A percentile compares a stretch with the other conserved stretches of the same genome.
Evolutionary conservation across 37 sponge, comb jelly and placozoan species (phyloP).

Genomic region (Axinella damicornis): DNA sequence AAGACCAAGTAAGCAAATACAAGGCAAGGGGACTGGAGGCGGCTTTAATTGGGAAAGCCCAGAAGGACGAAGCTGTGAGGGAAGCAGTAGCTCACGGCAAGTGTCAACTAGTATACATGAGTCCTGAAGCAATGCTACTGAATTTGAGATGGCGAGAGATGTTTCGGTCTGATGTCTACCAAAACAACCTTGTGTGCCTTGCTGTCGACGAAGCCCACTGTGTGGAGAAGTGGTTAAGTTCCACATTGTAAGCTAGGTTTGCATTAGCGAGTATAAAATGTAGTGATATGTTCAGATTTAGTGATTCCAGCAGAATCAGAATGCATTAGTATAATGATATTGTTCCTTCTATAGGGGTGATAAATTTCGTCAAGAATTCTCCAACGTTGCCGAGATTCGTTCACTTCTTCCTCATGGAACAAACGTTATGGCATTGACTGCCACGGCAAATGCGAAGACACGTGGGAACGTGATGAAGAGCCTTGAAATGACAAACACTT

Average conservation of each 20-base stretch:
- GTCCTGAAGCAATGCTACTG: conserved; percentile 30
- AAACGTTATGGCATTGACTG: conserved; percentile 63
- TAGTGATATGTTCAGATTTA: too few relatives aligned
- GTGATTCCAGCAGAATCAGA: not conserved
- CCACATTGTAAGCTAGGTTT: too few relatives aligned
- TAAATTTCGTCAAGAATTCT: conserved; percentile 43
- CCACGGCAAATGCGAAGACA: conserved; percentile 37
- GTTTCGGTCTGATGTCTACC: conserved; percentile 25
- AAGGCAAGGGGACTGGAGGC: not conserved
- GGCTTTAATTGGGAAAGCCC: conserved; percentile 8
- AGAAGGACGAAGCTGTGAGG: conserved; percentile 16
- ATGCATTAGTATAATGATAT: not conserved
- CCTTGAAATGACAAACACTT: conserved; percentile 25
- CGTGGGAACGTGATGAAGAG: not conserved
- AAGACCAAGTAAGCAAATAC: conserved; percentile 5
- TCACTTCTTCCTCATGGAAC: not conserved
- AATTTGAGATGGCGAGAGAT: conserved; percentile 23
- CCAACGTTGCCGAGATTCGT: conserved; percentile 29
- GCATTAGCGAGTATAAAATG: too few relatives aligned
- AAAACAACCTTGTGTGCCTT: not conserved
- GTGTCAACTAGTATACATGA: conserved; percentile 17
- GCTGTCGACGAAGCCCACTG: conserved; percentile 38
- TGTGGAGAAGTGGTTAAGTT: conserved; percentile 9
- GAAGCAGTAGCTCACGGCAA: not conserved
- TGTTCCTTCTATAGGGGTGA: conserved; percentile 20